A percentile compares a stretch with the other conserved stretches of the same genome.
Evolutionary conservation across 2,888 invertebrate species (phyloP).

Genomic region (Phyllotreta cruciferae): DNA sequence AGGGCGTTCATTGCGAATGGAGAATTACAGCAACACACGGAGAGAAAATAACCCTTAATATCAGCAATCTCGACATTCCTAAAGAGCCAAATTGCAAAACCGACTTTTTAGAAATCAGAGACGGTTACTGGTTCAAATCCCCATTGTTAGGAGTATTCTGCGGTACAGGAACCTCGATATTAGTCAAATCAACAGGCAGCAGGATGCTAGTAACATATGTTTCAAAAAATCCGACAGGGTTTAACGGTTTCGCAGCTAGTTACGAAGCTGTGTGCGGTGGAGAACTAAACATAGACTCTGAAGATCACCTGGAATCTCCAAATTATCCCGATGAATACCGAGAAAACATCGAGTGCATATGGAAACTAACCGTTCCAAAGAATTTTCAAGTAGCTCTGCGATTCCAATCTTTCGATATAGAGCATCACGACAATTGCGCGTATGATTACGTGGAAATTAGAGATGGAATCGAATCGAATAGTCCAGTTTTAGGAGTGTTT

Average conservation of each 20-base stretch:
- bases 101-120: constrained; percentile 92
- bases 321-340: constrained; percentile 98
- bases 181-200: constrained; percentile 87
- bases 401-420: constrained; percentile 98
- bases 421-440: constrained; percentile 97
- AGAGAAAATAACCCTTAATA: constrained; percentile 91
- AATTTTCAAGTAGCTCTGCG: constrained; percentile 85
- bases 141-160: constrained; percentile 89
- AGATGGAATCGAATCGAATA: constrained; percentile 83
- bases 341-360: constrained; percentile 94
- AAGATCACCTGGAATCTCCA: constrained; percentile 92
- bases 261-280: constrained; percentile 98
- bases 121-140: constrained; percentile 95
- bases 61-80: constrained; percentile 88
- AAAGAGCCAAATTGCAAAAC: constrained; percentile 86
- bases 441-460: constrained; percentile 96
- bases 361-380: constrained; percentile 92
- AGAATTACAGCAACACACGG: constrained; percentile 97
- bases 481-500: constrained; percentile 84
- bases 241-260: constrained; percentile 86
- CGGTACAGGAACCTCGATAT: constrained; percentile 76
- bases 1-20: constrained; percentile 85
- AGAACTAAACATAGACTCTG: constrained; percentile 71
- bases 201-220: constrained; percentile 90
- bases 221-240: constrained; percentile 73